Base-by-base conservation (phyloP, 2,113 vertebrate genomes). In the Engraulis encrasicolus region DNA sequence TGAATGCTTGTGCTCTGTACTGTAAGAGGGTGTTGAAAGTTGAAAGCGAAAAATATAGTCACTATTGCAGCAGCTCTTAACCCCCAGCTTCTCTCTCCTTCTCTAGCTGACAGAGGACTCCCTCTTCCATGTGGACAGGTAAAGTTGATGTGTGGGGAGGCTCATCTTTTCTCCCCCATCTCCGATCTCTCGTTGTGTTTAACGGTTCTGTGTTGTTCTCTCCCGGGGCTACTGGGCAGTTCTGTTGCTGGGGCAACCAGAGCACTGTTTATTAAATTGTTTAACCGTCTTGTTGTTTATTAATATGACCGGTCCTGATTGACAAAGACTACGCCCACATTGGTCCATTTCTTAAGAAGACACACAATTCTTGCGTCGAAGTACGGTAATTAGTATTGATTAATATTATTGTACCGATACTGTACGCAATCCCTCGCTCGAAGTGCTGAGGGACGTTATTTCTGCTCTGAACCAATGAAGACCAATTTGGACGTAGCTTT, bases 101-200 rank as follows among this genome's bases (percentile, higher is more conserved):
- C 89, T 31, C 88, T 89, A 95, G 95, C 94, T 87, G 83, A 92
- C 93, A 84, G 88, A 90, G 85, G 89, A 79, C 20, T 34, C 81
- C 83, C 80, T 91, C 84, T 89, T 90, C 83, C 90, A 89, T 71
- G 77, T 83, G 84, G 85, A 90, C 93, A 95, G 94, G 93, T 95
- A 95, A 95, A 92, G 74, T 82, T 36, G 45, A n/a, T n/a, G n/a
- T n/a, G n/a, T 81, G 34, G 49, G 79, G 7, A 50, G 50, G 20
- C 78, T 50, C 83, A 20, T 15, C 48, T 6, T 78, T 5, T n/a
- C 6, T n/a, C n/a, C 52, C 54, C 54, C 18, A 9, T 23, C 54
- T 6, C 54, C 23, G n/a, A 23, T 6, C n/a, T 2, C 27, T 66
- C 23, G 58, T n/a, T 18, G 58, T 14, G 58, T 3, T 45, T 5